Conservation (phyloP, 2,113 vertebrate genomes). For the Zingel zingel region DNA sequence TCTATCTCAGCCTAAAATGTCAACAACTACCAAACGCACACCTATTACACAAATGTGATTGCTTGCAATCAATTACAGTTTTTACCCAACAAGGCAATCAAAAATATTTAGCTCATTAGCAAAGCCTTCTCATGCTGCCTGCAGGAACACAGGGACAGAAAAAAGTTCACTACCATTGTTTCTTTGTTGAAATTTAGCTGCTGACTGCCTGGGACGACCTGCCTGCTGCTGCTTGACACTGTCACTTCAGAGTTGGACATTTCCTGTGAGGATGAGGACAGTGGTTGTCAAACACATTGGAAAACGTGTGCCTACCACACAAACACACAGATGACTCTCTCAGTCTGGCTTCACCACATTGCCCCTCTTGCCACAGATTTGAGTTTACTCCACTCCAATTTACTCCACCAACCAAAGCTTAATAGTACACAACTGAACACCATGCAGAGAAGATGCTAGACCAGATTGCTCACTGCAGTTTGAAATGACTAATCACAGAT, state of each 20-base stretch:
- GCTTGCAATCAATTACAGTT: slow-evolving; percentile 23
- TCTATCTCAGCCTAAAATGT: neutral
- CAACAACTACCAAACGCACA: neutral
- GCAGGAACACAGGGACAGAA: neutral
- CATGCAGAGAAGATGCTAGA: slow-evolving; percentile 65
- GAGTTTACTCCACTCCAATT: slow-evolving; percentile 25
- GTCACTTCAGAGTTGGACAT: slow-evolving; percentile 80
- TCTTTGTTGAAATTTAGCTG: slow-evolving; percentile 82
- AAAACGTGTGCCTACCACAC: slow-evolving; percentile 20
- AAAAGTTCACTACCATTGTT: slow-evolving; percentile 83
- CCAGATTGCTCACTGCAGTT: slow-evolving; percentile 59
- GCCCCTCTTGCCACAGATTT: slow-evolving; percentile 25
- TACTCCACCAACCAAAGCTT: slow-evolving; percentile 44
- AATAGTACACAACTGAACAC: slow-evolving; percentile 47
- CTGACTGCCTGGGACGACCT: slow-evolving; percentile 75
- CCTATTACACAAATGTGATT: slow-evolving; percentile 31
- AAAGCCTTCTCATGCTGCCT: neutral
- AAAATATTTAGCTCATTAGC: slow-evolving; percentile 34
- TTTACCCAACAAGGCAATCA: slow-evolving; percentile 32
- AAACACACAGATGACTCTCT: slow-evolving; percentile 6
- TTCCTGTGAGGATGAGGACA: slow-evolving; percentile 81
- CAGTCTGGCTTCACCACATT: slow-evolving; percentile 6
- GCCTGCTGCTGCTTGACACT: slow-evolving; percentile 78
- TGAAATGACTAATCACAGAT: slow-evolving; percentile 69
- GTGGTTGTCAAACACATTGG: slow-evolving; percentile 64